Conservation (phyloP, 2,797 vertebrate species). For the Notolepis coatsorum region DNA sequence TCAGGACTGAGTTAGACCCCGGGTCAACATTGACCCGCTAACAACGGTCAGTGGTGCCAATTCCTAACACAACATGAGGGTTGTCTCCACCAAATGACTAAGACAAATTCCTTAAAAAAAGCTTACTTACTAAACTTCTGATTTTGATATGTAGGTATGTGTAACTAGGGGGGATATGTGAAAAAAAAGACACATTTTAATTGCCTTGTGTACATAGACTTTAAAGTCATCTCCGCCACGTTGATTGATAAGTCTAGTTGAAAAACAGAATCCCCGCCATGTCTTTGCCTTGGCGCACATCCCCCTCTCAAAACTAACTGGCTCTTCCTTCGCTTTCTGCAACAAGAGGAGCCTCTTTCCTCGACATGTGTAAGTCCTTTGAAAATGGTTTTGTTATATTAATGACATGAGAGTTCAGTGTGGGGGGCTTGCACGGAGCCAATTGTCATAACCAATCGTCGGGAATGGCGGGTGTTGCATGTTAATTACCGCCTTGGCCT, state of each 20-base stretch:
- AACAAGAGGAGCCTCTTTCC: constrained; percentile 19
- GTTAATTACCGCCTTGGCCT: constrained; percentile 71
- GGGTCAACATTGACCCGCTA: too few relatives aligned
- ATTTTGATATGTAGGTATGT: too few relatives aligned
- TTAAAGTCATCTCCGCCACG: too few relatives aligned
- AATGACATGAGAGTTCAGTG: constrained; percentile 61
- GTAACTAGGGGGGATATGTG: too few relatives aligned
- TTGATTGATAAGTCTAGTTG: background rate
- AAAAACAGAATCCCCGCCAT: background rate
- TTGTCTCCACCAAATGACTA: too few relatives aligned
- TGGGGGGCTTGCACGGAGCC: constrained; percentile 26
- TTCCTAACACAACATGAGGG: too few relatives aligned
- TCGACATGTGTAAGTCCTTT: constrained; percentile 52
- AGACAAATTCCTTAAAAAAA: too few relatives aligned
- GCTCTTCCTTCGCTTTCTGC: constrained; percentile 45
- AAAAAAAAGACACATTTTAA: too few relatives aligned
- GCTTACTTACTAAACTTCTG: too few relatives aligned
- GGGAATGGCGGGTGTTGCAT: constrained; percentile 54
- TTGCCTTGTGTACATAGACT: too few relatives aligned
- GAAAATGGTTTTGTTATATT: constrained; percentile 57
- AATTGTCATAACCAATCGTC: constrained; percentile 49
- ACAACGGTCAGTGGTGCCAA: too few relatives aligned
- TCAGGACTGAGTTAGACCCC: too few relatives aligned
- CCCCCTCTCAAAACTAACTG: constrained; percentile 14
- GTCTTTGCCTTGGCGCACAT: constrained; percentile 25